A percentile compares a stretch with the other conserved stretches of the same genome.
phyloP scores from a whole-genome alignment of 2,797 vertebrate species.

The Poecilia picta region DNA sequence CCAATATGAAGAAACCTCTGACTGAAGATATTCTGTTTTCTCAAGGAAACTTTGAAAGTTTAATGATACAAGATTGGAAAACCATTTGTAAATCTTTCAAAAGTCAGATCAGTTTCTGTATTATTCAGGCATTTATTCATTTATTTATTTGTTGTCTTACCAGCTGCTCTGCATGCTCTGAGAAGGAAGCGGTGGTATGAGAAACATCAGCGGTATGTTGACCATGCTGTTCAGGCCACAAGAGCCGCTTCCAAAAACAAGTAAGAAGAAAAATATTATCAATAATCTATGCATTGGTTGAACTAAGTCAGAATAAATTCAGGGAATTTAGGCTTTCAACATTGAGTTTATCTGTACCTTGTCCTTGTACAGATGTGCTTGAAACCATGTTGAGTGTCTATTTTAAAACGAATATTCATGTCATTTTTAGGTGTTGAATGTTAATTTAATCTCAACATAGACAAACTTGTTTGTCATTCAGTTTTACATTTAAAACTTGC shows the following conservation, averaged over 20 bases:
- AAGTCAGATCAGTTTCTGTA: neutral
- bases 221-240: slow-evolving; percentile 14
- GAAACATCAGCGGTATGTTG: slow-evolving; percentile 19
- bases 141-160: neutral
- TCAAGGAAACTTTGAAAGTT: neutral
- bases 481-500: no score
- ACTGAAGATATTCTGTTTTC: no score
- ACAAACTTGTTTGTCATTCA: no score
- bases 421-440: neutral
- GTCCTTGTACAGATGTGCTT: neutral
- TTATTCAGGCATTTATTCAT: fast-evolving
- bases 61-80: neutral
- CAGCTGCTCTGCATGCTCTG: slow-evolving; percentile 40
- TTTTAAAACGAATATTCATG: neutral
- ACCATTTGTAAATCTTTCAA: neutral
- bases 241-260: slow-evolving; percentile 5
- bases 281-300: neutral
- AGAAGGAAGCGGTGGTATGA: slow-evolving; percentile 36
- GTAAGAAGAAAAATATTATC: slow-evolving; percentile 30
- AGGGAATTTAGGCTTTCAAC: neutral
- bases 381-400: neutral
- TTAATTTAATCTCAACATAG: no score
- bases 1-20: no score
- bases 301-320: neutral
- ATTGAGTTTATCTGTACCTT: neutral